Evolutionary conservation across 1,140 invertebrate species (phyloP), one percentile per base, ranked within the genome.

Genomic region (Mactra quadrangularis): DNA sequence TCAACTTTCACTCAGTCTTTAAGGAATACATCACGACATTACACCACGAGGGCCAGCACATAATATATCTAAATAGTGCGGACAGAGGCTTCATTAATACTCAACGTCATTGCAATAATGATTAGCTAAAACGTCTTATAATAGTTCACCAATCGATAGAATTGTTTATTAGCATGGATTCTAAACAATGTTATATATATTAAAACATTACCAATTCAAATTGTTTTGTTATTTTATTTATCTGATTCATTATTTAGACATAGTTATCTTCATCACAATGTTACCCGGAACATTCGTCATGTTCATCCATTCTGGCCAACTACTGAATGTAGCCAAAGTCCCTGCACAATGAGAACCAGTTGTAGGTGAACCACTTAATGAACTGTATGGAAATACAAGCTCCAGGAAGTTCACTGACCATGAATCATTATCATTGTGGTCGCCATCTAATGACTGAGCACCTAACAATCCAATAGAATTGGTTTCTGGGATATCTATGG

Each of bases 251-350:
- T 6, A 15, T 45, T 75, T 59, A 38, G 62, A 33, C 38, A 78
- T 55, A 19, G 64, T 72, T 38, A 75, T 6, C 25, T 85, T 85
- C 1, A 53, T 22, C 4, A 86, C 79, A 25, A 87, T 55, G 22
- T 74, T 83, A 15, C 86, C 86, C 0, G 70, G 47, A 13, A 53
- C 52, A 38, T 75, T 62, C 19, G 15, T 38, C 82, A 86, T 79
- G n/a, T 72, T 45, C 86, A 87, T 85, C 85, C 85, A 87, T 6
- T 31, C 47, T n/a, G 72, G 76, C 82, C 83, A 87, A 25, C 41
- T 76, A 0, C 74, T 33, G 57, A 77, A 85, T 22, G 45, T 27
- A 3, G 41, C 55, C 19, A 57, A 71, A 17, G 85, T 86, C 13
- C 86, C 86, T 53, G 60, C 86, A 31, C 84, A 79, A n/a, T 41